A percentile compares a stretch with the other conserved stretches of the same genome.
Evolutionary conservation across 2,888 invertebrate species (phyloP).

Genomic region (Globia sparganii): DNA sequence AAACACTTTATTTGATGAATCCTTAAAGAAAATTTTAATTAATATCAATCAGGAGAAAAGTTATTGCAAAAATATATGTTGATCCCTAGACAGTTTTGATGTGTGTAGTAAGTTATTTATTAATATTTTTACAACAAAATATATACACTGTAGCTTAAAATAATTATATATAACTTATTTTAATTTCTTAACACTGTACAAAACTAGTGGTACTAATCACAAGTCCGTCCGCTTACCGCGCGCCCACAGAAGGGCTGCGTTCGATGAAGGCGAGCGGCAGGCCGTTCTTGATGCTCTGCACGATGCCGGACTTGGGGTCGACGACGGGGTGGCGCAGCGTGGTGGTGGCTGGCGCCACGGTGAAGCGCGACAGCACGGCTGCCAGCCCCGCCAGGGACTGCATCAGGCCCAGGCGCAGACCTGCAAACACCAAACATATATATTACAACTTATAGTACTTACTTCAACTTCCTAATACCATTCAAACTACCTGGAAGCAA

Average conservation of each 20-base stretch:
- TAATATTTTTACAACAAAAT: not conserved
- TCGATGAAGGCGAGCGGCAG: constrained; percentile 74
- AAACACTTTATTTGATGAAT: no score
- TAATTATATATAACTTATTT: not conserved
- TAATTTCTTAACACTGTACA: not conserved
- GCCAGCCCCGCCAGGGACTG: constrained; percentile 83
- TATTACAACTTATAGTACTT: no score
- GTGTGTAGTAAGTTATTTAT: not conserved
- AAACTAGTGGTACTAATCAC: not conserved
- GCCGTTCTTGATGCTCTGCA: constrained; percentile 76
- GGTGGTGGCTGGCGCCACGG: constrained; percentile 72
- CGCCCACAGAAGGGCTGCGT: constrained; percentile 9
- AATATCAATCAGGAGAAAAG: no score
- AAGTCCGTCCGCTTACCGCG: not conserved
- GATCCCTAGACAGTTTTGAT: no score
- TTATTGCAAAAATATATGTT: no score
- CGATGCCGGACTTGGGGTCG: constrained; percentile 75
- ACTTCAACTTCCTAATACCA: no score
- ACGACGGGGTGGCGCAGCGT: constrained; percentile 69
- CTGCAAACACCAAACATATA: constrained; percentile 63
- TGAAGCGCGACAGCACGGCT: constrained; percentile 74
- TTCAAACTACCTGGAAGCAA: no score
- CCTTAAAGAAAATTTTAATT: no score
- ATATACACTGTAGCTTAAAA: not conserved
- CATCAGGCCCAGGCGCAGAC: constrained; percentile 81